A percentile compares a stretch with the other conserved stretches of the same genome.
These are phyloP conservation scores for Rousettus leschenaultii DNA, from an alignment of 2,113 vertebrate species.

Conservation along the genomic window DNA sequence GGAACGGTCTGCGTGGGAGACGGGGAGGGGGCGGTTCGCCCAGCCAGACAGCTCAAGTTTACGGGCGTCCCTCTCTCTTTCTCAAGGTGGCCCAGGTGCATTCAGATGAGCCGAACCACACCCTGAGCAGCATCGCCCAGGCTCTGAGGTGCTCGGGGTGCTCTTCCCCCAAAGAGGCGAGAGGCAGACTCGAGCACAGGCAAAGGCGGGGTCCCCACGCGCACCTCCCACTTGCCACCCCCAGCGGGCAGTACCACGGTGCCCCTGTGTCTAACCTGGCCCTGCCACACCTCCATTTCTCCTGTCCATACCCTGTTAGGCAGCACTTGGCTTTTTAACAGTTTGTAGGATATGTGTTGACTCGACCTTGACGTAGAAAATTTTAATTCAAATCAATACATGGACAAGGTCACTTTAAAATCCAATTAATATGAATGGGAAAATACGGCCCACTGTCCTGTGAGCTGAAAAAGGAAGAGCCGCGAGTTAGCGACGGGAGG, in stretches of 20 bases:
- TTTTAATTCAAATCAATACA: slow-evolving; percentile 89
- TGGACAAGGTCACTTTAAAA: slow-evolving; percentile 88
- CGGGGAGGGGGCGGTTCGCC: rapidly evolving
- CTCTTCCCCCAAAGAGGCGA: neutral
- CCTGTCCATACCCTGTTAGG: slow-evolving; percentile 78
- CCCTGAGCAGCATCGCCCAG: rapidly evolving
- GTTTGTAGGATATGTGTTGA: slow-evolving; percentile 81
- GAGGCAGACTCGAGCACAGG: neutral
- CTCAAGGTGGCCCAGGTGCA: neutral
- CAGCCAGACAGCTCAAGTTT: rapidly evolving
- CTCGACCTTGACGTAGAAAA: slow-evolving; percentile 84
- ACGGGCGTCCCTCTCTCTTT: rapidly evolving
- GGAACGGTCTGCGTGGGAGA: neutral
- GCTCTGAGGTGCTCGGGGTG: neutral
- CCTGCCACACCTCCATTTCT: slow-evolving; percentile 61
- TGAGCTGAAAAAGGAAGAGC: slow-evolving; percentile 77
- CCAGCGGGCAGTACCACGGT: slow-evolving; percentile 34
- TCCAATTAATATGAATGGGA: slow-evolving; percentile 89
- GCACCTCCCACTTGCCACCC: neutral
- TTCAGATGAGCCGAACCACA: neutral
- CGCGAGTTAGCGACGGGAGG: slow-evolving; percentile 65
- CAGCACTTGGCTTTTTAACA: slow-evolving; percentile 80
- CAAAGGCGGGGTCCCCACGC: neutral
- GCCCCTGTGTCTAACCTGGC: slow-evolving; percentile 53
- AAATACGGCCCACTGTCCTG: slow-evolving; percentile 80